Evolutionary conservation across 2,888 invertebrate species (phyloP).

Genomic region (Proisotoma minuta): DNA sequence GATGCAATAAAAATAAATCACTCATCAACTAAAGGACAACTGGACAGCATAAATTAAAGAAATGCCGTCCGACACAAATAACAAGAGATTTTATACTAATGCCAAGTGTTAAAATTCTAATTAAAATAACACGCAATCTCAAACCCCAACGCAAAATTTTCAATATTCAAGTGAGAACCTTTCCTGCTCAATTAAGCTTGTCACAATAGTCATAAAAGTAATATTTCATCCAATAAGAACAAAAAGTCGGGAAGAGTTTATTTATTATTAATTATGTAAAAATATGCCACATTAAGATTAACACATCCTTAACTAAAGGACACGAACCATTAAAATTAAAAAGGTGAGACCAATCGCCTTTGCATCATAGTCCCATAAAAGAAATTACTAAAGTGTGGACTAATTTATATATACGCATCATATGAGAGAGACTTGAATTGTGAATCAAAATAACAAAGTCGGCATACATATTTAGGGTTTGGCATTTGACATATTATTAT

Average conservation of each 20-base stretch:
- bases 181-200: slow-evolving; percentile 3
- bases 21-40: too few relatives aligned
- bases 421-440: neutral
- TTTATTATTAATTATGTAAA: slow-evolving; percentile 6
- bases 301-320: too few relatives aligned
- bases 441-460: neutral
- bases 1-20: too few relatives aligned
- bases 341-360: neutral
- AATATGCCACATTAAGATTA: slow-evolving; percentile 3
- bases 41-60: too few relatives aligned
- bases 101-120: neutral
- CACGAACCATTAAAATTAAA: neutral
- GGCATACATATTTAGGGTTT: too few relatives aligned
- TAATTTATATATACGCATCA: neutral
- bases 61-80: too few relatives aligned
- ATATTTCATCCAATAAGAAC: neutral
- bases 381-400: neutral
- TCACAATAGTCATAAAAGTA: neutral
- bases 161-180: neutral
- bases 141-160: too few relatives aligned
- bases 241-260: neutral
- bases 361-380: neutral
- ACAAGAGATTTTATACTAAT: neutral
- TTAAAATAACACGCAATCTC: too few relatives aligned
- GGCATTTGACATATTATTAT: too few relatives aligned